A percentile compares a stretch with the other conserved stretches of the same genome.
Evolutionary conservation across 2,888 invertebrate genomes (phyloP).

Genomic region (Drymonia ruficornis): DNA sequence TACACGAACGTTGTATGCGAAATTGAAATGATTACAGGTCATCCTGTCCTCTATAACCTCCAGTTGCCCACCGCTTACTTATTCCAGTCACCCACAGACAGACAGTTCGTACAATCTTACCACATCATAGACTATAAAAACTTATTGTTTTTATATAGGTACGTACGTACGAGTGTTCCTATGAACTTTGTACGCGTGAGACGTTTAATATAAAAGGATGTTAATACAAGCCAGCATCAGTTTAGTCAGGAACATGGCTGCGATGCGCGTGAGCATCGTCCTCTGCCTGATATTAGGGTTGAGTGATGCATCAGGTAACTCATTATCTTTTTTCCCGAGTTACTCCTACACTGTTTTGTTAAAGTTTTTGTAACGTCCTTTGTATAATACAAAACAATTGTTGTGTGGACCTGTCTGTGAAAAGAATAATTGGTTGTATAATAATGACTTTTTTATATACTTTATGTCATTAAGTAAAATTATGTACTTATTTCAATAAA

Average conservation of each 20-base stretch:
- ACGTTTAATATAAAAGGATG: conserved; percentile 74
- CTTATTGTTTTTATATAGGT: conserved; percentile 56
- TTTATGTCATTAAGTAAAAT: too few species aligned
- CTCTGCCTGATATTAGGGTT: conserved; percentile 47
- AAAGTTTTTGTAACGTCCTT: conserved; percentile 3
- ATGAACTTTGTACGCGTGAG: conserved; percentile 58
- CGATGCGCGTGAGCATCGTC: conserved; percentile 50
- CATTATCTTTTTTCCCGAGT: conserved; percentile 12
- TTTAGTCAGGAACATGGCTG: conserved; percentile 60
- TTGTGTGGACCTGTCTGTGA: too few species aligned
- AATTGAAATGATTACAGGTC: too few species aligned
- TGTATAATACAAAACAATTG: conserved; percentile 1
- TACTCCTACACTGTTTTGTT: background rate
- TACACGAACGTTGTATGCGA: too few species aligned
- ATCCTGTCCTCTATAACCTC: too few species aligned
- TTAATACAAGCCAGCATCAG: conserved; percentile 43
- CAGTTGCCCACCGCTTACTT: too few species aligned
- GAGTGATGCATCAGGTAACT: conserved; percentile 54
- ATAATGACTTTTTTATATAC: too few species aligned
- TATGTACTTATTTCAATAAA: too few species aligned
- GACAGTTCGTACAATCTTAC: too few species aligned
- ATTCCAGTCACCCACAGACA: background rate
- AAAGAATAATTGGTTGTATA: background rate
- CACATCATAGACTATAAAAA: conserved; percentile 25
- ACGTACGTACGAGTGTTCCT: conserved; percentile 51